Base-by-base conservation (phyloP, 1,140 invertebrate species). In the Maniola jurtina region DNA sequence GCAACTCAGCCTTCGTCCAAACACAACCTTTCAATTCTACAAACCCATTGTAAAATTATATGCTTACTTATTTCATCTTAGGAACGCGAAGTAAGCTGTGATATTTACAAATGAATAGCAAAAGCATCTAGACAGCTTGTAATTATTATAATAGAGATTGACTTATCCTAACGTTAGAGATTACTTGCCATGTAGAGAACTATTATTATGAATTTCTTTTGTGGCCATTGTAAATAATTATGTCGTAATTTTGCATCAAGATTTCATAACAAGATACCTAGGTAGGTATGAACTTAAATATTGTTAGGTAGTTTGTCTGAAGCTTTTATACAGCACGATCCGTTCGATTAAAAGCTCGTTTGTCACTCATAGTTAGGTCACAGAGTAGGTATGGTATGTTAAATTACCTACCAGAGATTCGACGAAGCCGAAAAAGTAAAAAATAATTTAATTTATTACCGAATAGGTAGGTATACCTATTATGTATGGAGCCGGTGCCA, bases 1-100 rank as follows among this genome's bases (percentile, higher is more conserved):
- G 75, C 75, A 82, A 84, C 52, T 60, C 71, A 82, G 67, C 81
- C 81, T 84, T 81, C 80, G 65, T 77, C 60, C 61, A 40, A 72
- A 74, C 71, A 71, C 60, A 68, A 38, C 79, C 76, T 79, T 80
- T 82, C 79, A 71, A 80, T 76, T 74, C 72, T 79, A 71, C 65
- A 69, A 75, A 69, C 56, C 57, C 58, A 75, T 76, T 68, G 61
- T 68, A 64, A 64, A 68, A 68, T 58, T 58, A 55, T 55, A 55
- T 55, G 34, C 52, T 55, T 34, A 55, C 52, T 55, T 34, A 34
- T 55, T 33, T 55, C 25, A 34, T 34, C 25, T 55, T 34, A 34
- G 16, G 52, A 11, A 34, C 33, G 16, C 7, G 10, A 55, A 34
- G 9, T 55, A 55, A 13, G 48, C 48, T 25, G 10, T 25, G 52